Evolutionary conservation across 2,797 vertebrate species (phyloP).

Genomic region (Pyrocephalus nanus): DNA sequence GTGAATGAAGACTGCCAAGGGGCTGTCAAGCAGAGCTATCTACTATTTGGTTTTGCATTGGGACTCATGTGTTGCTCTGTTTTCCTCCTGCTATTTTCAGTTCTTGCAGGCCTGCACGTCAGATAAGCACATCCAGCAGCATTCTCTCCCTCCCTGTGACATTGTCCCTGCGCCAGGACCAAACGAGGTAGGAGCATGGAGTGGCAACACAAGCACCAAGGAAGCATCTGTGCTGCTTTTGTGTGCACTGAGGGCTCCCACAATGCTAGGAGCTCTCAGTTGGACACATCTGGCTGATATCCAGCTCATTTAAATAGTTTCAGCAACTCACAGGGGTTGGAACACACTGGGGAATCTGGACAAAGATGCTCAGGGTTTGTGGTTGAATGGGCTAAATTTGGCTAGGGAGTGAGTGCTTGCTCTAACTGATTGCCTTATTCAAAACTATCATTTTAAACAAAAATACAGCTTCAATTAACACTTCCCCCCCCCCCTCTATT

Average conservation of each 20-base stretch:
- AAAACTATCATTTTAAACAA: conserved; percentile 1
- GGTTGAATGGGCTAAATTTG: conserved; percentile 47
- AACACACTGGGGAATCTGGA: conserved; percentile 32
- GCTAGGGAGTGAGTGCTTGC: background rate
- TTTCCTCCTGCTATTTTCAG: conserved; percentile 2
- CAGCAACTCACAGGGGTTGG: conserved; percentile 50
- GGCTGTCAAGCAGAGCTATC: background rate
- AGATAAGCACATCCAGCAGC: background rate
- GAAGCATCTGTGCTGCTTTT: conserved; percentile 47
- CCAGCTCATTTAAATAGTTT: conserved; percentile 33
- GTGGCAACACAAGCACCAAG: background rate
- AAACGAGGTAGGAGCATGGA: background rate
- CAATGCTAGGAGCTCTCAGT: conserved; percentile 7
- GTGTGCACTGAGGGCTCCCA: conserved; percentile 15
- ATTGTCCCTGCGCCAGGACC: conserved; percentile 5
- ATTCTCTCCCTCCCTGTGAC: background rate
- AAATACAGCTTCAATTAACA: conserved; percentile 5
- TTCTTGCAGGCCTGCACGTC: background rate
- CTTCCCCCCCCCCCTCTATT: background rate
- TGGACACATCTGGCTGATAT: conserved; percentile 39
- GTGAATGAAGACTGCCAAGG: conserved; percentile 1
- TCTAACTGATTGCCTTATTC: background rate
- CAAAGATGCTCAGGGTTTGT: conserved; percentile 42
- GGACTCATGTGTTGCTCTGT: background rate
- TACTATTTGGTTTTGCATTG: background rate